phyloP scores from a whole-genome alignment of 2,797 vertebrate species.

The Octomys mimax region DNA sequence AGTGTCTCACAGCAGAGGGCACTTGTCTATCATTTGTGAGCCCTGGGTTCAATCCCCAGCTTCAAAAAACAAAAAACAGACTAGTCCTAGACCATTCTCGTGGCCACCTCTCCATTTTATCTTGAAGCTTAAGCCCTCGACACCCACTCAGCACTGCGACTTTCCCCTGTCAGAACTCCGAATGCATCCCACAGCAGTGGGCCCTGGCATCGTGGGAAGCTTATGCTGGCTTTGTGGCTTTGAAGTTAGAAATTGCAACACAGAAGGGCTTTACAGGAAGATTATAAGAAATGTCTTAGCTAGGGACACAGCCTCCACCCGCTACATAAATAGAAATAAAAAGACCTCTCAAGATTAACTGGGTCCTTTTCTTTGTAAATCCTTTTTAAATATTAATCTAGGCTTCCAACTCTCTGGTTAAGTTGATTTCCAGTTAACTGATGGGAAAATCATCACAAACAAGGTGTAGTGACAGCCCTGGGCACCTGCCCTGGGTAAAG shows the following conservation, averaged over 20 bases:
- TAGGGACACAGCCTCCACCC: constrained; percentile 32
- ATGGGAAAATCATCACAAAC: background rate
- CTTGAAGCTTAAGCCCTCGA: rapidly evolving
- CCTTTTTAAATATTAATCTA: constrained; percentile 74
- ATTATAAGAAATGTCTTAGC: background rate
- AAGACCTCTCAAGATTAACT: constrained; percentile 64
- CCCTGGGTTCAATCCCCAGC: background rate
- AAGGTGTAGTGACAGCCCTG: background rate
- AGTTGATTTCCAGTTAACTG: constrained; percentile 64
- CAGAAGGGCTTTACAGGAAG: background rate
- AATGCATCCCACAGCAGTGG: background rate
- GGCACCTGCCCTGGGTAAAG: too few species aligned
- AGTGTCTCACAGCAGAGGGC: background rate
- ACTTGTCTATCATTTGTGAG: background rate
- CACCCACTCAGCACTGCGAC: background rate
- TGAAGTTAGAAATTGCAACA: background rate
- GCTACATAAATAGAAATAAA: constrained; percentile 63
- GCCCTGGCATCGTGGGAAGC: rapidly evolving
- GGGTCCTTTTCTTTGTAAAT: constrained; percentile 64
- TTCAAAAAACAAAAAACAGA: background rate
- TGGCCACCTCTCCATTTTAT: background rate
- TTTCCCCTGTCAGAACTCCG: background rate
- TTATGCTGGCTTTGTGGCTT: background rate
- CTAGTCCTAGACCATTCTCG: rapidly evolving
- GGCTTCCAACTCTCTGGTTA: background rate